Conservation (phyloP, 1,140 invertebrate genomes). For the Adoxophyes honmai region DNA sequence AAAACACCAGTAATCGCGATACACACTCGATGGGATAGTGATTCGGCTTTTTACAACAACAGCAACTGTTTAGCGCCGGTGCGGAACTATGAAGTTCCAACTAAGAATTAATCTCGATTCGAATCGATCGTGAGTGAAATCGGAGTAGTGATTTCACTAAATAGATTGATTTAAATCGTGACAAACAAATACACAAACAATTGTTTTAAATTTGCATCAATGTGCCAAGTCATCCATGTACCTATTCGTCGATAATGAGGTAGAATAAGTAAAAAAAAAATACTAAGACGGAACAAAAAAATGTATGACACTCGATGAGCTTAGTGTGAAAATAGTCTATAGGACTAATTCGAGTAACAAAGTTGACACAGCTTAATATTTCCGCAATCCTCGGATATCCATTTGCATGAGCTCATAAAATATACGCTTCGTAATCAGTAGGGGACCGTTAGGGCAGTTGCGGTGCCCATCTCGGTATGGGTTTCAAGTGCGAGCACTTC, state of each 20-base stretch:
- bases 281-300: too few species aligned
- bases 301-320: too few species aligned
- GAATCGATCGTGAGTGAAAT: conserved; percentile 22
- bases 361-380: too few species aligned
- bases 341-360: too few species aligned
- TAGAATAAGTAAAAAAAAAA: too few species aligned
- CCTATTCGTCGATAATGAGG: too few species aligned
- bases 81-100: not conserved
- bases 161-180: conserved; percentile 18
- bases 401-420: conserved; percentile 13
- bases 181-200: conserved; percentile 8
- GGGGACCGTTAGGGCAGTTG: conserved; percentile 18
- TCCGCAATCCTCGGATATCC: conserved; percentile 2
- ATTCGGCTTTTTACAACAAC: conserved; percentile 5
- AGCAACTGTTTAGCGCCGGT: not conserved
- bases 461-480: not conserved
- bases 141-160: conserved; percentile 11
- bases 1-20: conserved; percentile 12
- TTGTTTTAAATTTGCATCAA: conserved; percentile 16
- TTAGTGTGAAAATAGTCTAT: too few species aligned
- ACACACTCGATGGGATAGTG: conserved; percentile 4
- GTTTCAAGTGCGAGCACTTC: not conserved
- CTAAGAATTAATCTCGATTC: not conserved
- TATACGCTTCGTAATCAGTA: conserved; percentile 15
- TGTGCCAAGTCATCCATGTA: not conserved